A percentile compares a stretch with the other conserved stretches of the same genome.
Conservation (phyloP, 2,113 vertebrate genomes). For the Paramormyrops kingsleyae region DNA sequence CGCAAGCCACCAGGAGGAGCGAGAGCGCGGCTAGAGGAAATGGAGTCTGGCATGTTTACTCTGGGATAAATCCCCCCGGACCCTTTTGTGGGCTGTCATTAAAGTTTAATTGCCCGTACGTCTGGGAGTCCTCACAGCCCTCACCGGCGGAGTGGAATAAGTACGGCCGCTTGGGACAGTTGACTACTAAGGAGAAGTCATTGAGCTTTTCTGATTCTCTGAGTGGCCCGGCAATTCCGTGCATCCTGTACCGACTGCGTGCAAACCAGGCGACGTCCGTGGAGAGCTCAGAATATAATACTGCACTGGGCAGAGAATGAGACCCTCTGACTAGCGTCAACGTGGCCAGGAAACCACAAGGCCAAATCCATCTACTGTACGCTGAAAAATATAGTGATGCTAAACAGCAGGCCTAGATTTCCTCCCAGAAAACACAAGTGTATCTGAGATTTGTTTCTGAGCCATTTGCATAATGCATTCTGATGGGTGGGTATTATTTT, state of each 20-base stretch:
- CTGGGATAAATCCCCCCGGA: slow-evolving; percentile 49
- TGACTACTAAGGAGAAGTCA: slow-evolving; percentile 8
- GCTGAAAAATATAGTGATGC: slow-evolving; percentile 35
- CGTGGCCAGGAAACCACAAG: background rate
- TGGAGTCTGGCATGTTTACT: slow-evolving; percentile 58
- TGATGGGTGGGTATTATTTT: slow-evolving; percentile 61
- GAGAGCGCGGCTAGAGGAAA: slow-evolving; percentile 48
- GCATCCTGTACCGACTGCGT: background rate
- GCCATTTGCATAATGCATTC: slow-evolving; percentile 59
- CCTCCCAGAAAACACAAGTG: slow-evolving; percentile 31
- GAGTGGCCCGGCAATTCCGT: background rate
- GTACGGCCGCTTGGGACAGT: slow-evolving; percentile 22
- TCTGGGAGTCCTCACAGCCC: slow-evolving; percentile 27
- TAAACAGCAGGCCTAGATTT: slow-evolving; percentile 36
- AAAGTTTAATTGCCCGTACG: slow-evolving; percentile 51
- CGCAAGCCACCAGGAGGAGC: slow-evolving; percentile 29
- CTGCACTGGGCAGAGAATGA: background rate
- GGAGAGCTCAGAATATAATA: background rate
- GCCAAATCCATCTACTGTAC: background rate
- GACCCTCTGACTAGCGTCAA: background rate
- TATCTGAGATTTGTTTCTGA: slow-evolving; percentile 62
- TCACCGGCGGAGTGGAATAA: too few species aligned
- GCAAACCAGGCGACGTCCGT: background rate
- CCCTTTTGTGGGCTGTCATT: slow-evolving; percentile 51
- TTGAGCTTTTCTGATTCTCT: background rate